Evolutionary conservation across 2,888 invertebrate genomes (phyloP), one percentile per base, ranked within the genome.

Genomic region (Temnothorax rugatulus): DNA sequence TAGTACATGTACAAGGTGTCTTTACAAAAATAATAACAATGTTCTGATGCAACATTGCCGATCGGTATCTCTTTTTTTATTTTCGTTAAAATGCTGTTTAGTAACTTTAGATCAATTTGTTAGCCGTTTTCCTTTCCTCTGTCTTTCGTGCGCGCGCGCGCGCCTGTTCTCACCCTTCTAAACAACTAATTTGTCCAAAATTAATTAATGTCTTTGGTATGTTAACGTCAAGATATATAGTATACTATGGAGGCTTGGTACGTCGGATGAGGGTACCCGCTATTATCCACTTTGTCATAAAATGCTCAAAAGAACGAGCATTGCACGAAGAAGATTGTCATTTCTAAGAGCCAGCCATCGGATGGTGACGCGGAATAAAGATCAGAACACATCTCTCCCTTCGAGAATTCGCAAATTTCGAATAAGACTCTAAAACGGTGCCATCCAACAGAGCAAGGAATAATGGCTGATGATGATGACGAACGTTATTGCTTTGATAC

Each of bases 1-100:
- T 93, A 92, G 91, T 93, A 93, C 93, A 93, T 93, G 89, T 93
- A 92, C 91, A 93, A 92, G 89, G 84, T 91, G 87, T 93, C 90
- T 93, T 93, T 93, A 93, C 93, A 94, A 94, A 94, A 94, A 94
- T 94, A 94, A 94, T 93, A 94, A 93, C 93, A 93, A 94, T 94
- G 92, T 92, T 90, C 90, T 88, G 86, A 90, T 88, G 89, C 89
- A 93, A 94, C 93, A 93, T 93, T 93, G 92, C 91, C 90, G 90
- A 92, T 91, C 89, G 86, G 87, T 93, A 91, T 84, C 82, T 87
- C 85, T 82, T n/a, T 8, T 77, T 41, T 86, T 84, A 47, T 1
- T 88, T 89, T 91, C 84, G 83, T 89, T 88, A 89, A 90, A 88
- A 86, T 84, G 89, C 84, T 84, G 84, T 90, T 89, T 85, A 86